Evolutionary conservation across 2,113 vertebrate genomes (phyloP).

Genomic region (Syngnathoides biaculeatus): DNA sequence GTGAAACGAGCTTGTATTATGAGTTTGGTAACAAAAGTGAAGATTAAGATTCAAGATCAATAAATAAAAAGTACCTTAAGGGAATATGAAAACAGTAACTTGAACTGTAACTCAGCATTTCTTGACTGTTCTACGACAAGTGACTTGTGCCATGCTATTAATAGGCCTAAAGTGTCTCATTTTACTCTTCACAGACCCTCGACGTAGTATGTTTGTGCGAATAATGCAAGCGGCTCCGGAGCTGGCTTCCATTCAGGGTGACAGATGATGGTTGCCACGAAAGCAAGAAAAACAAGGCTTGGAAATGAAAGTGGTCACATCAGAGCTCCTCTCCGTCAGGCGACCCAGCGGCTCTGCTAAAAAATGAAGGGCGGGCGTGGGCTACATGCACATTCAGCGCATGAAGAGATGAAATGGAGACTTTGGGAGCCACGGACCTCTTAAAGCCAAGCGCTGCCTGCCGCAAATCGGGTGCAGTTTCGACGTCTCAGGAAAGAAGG

Average conservation of each 20-base stretch:
- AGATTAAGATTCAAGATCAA: not conserved
- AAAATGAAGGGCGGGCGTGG: conserved; percentile 77
- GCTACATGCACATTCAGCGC: conserved; percentile 69
- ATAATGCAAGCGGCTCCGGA: not conserved
- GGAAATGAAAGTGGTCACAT: conserved; percentile 58
- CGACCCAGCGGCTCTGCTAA: conserved; percentile 48
- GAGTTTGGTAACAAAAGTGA: not conserved
- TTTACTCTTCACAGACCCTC: conserved; percentile 48
- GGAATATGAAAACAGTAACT: not conserved
- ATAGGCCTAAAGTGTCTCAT: conserved; percentile 40
- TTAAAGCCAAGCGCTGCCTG: conserved; percentile 57
- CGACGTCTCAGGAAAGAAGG: conserved; percentile 36
- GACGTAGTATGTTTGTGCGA: conserved; percentile 14
- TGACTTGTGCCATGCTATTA: conserved; percentile 29
- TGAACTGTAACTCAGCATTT: not conserved
- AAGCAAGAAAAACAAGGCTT: not conserved
- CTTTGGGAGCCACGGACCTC: conserved; percentile 64
- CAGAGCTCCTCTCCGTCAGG: conserved; percentile 37
- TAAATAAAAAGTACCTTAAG: not conserved
- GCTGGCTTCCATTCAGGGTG: not conserved
- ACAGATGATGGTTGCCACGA: conserved; percentile 2
- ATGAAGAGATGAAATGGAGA: conserved; percentile 77
- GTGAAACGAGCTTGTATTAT: not conserved
- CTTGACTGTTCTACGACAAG: conserved; percentile 19
- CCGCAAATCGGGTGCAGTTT: conserved; percentile 21